Conservation (phyloP, 1,140 invertebrate genomes). For the Drosophila takahashii region DNA sequence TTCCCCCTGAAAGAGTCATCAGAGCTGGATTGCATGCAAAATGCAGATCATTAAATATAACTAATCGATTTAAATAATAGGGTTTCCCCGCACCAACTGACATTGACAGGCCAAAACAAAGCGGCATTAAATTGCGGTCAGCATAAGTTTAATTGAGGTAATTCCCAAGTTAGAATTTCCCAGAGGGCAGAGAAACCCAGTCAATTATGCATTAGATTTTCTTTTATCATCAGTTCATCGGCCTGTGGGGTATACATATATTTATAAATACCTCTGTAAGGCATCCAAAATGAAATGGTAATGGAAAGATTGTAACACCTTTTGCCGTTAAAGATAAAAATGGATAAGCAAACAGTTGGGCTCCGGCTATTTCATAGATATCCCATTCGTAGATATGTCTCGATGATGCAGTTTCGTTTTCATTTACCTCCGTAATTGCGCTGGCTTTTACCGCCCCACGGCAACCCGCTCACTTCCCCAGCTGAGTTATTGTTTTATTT, state of each 20-base stretch:
- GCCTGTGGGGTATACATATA: neutral
- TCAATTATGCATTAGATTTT: slow-evolving; percentile 3
- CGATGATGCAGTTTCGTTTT: slow-evolving; percentile 36
- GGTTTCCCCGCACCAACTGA: slow-evolving; percentile 6
- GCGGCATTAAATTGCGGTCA: slow-evolving; percentile 25
- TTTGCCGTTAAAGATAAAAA: slow-evolving; percentile 14
- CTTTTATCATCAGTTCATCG: neutral
- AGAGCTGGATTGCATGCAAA: slow-evolving; percentile 13
- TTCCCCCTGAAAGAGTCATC: slow-evolving; percentile 1
- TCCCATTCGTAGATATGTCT: neutral
- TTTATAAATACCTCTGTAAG: neutral
- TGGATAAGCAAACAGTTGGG: slow-evolving; percentile 26
- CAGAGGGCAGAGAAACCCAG: neutral
- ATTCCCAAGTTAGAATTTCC: slow-evolving; percentile 4
- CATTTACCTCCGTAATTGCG: slow-evolving; percentile 27
- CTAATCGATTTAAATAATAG: slow-evolving; percentile 5
- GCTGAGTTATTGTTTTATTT: slow-evolving; percentile 38
- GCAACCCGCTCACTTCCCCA: neutral
- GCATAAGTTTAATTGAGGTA: slow-evolving; percentile 20
- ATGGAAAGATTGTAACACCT: neutral
- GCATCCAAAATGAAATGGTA: neutral
- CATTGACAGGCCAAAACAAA: neutral
- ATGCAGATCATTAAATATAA: slow-evolving; percentile 1
- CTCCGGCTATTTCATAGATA: slow-evolving; percentile 5
- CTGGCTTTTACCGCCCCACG: neutral